Conservation (phyloP, 2,888 invertebrate genomes). For the Chorisops tibialis region DNA sequence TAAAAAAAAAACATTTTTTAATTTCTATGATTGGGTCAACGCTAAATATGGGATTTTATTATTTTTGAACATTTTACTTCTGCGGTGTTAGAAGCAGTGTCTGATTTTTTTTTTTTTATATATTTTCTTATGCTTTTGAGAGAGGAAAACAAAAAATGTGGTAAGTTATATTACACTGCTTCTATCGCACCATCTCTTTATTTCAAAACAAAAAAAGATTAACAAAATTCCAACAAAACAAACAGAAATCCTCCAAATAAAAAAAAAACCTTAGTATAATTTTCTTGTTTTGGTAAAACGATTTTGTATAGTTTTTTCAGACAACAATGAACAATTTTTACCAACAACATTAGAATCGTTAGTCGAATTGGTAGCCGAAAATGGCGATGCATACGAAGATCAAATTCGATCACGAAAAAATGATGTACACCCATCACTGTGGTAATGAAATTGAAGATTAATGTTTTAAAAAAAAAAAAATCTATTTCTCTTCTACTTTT, state of each 20-base stretch:
- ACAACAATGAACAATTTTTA: slow-evolving; percentile 44
- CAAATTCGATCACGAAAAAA: slow-evolving; percentile 56
- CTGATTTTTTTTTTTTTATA: too few species aligned
- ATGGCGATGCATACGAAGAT: slow-evolving; percentile 66
- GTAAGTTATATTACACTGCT: neutral
- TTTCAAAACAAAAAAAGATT: neutral
- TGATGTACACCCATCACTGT: slow-evolving; percentile 51
- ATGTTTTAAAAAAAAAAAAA: slow-evolving; percentile 1
- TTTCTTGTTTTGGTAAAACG: slow-evolving; percentile 40
- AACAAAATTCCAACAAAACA: slow-evolving; percentile 1
- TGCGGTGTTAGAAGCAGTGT: too few species aligned
- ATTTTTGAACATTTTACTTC: too few species aligned
- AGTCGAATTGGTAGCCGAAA: slow-evolving; percentile 60
- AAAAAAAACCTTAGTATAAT: slow-evolving; percentile 7
- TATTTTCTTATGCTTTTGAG: neutral
- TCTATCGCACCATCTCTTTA: neutral
- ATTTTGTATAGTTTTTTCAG: slow-evolving; percentile 55
- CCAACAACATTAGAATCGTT: slow-evolving; percentile 57
- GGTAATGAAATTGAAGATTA: slow-evolving; percentile 42
- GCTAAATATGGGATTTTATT: too few species aligned
- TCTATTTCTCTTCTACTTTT: slow-evolving; percentile 26
- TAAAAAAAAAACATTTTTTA: too few species aligned
- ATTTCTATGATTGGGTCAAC: too few species aligned
- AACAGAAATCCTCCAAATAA: slow-evolving; percentile 1
- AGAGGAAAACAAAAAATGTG: neutral